Conservation (phyloP, 2,113 vertebrate genomes). For the Gnathonemus echidnorhynchus region DNA sequence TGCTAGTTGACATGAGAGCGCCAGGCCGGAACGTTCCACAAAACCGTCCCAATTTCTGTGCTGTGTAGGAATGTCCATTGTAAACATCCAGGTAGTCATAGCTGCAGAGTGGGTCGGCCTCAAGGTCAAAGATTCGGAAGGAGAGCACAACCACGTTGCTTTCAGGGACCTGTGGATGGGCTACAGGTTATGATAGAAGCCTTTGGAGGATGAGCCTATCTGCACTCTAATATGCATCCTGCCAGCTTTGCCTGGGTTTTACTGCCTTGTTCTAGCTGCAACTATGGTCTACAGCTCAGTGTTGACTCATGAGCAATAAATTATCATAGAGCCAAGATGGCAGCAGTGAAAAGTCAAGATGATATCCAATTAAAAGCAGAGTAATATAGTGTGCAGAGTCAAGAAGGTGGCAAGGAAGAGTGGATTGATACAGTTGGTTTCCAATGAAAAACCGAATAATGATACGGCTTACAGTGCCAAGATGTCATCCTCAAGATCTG, state of each 20-base stretch:
- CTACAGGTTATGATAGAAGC: background rate
- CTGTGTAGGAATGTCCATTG: constrained; percentile 62
- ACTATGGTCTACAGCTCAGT: background rate
- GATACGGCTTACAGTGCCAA: background rate
- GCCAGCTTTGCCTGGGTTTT: background rate
- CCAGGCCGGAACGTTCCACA: constrained; percentile 84
- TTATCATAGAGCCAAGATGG: background rate
- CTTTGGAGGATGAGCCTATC: background rate
- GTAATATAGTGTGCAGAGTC: background rate
- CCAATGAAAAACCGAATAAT: background rate
- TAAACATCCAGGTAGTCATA: constrained; percentile 81
- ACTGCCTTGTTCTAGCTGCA: background rate
- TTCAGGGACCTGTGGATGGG: constrained; percentile 68
- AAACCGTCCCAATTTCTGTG: constrained; percentile 75
- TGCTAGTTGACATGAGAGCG: constrained; percentile 68
- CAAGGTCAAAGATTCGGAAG: constrained; percentile 80
- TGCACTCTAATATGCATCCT: background rate
- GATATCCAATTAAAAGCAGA: no score
- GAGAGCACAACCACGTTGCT: constrained; percentile 70
- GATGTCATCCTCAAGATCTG: background rate
- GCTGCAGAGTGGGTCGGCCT: constrained; percentile 72
- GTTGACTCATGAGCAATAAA: background rate
- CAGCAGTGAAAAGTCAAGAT: background rate
- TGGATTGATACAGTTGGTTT: background rate
- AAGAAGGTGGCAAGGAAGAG: background rate